A percentile compares a stretch with the other conserved stretches of the same genome.
These are phyloP conservation scores for Nannobrachium achirus DNA, from an alignment of 2,113 vertebrate species.

Conservation along the genomic window DNA sequence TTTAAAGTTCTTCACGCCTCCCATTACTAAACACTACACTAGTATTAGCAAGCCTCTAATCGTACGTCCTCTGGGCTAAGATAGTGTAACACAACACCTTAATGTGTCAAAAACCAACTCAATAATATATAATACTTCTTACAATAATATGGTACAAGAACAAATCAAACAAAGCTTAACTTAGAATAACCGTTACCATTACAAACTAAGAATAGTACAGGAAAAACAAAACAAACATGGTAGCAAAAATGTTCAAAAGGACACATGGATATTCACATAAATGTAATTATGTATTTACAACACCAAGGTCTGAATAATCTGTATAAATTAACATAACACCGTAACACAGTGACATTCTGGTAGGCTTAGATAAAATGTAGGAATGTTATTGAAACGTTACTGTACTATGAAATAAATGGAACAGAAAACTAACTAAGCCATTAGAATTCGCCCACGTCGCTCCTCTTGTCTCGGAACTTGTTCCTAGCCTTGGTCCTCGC, in stretches of 20 bases:
- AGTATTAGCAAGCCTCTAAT: conserved; percentile 23
- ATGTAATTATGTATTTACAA: conserved; percentile 58
- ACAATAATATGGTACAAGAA: neutral
- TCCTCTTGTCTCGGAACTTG: conserved; percentile 97
- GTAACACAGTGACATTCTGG: conserved; percentile 31
- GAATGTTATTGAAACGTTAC: conserved; percentile 27
- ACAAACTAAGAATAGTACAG: neutral
- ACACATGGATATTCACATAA: conserved; percentile 25
- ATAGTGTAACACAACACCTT: conserved; percentile 38
- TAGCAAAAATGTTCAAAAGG: conserved; percentile 7
- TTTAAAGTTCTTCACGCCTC: conserved; percentile 20
- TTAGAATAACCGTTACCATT: conserved; percentile 5
- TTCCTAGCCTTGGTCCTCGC: conserved; percentile 96
- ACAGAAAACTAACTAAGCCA: neutral
- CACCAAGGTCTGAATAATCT: conserved; percentile 27
- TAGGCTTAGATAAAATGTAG: conserved; percentile 30
- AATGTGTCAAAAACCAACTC: conserved; percentile 6
- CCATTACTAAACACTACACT: neutral
- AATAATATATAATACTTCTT: conserved; percentile 16
- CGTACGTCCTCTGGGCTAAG: conserved; percentile 6
- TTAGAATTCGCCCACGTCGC: conserved; percentile 95
- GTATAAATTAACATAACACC: conserved; percentile 22
- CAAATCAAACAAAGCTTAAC: conserved; percentile 12
- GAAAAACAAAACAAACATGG: too few species aligned
- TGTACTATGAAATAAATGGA: neutral